Evolutionary conservation across 1,140 invertebrate genomes (phyloP).

Genomic region (Sminthurides bifidus): DNA sequence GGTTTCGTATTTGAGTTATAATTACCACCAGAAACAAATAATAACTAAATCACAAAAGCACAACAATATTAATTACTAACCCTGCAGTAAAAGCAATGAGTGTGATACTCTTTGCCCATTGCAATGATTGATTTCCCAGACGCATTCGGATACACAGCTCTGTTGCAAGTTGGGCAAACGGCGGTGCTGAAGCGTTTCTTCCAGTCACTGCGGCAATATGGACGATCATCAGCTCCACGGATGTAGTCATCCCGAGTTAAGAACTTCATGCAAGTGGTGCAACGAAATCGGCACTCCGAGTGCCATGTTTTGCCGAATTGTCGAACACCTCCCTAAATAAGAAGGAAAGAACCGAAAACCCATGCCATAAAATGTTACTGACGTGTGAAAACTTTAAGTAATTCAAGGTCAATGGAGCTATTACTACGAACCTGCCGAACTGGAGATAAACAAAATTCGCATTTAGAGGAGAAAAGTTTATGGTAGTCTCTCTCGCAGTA

Average conservation of each 20-base stretch:
- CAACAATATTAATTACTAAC: background rate
- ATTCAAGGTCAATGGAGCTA: no score
- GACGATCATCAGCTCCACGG: constrained; percentile 41
- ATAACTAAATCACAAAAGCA: background rate
- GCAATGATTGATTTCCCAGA: constrained; percentile 48
- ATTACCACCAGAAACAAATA: background rate
- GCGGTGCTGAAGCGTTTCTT: constrained; percentile 52
- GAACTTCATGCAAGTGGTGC: constrained; percentile 15
- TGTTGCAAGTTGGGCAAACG: constrained; percentile 49
- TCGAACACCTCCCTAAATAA: constrained; percentile 37
- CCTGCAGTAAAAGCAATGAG: constrained; percentile 43
- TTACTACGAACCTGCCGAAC: constrained; percentile 11
- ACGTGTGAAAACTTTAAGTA: no score
- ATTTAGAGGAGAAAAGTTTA: constrained; percentile 55
- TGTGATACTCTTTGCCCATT: constrained; percentile 54
- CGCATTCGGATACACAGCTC: background rate
- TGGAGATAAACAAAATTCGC: constrained; percentile 53
- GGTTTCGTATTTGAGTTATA: background rate
- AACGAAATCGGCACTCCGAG: constrained; percentile 44
- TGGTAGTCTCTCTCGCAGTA: constrained; percentile 62
- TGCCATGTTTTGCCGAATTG: constrained; percentile 57
- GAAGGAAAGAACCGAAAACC: constrained; percentile 7
- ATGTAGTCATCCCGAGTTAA: constrained; percentile 15
- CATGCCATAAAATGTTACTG: no score
- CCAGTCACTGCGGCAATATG: constrained; percentile 61